Conservation (phyloP, 1,140 invertebrate genomes). For the Drosophila jambulina region DNA sequence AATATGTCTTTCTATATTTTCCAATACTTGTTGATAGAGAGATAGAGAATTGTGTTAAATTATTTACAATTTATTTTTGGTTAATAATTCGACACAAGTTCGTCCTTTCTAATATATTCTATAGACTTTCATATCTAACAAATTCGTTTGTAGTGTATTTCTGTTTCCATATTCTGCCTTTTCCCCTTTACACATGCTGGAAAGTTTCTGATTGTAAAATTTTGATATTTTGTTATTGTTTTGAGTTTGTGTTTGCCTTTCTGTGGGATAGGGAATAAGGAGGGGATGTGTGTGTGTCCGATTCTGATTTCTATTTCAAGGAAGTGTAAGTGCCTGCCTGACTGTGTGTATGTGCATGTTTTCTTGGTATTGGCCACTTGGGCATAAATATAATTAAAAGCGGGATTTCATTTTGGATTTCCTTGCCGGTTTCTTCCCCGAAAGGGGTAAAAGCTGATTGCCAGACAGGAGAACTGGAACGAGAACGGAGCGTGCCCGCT, state of each 20-base stretch:
- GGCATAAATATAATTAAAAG: conserved; percentile 80
- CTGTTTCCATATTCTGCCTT: not conserved
- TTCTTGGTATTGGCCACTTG: conserved; percentile 67
- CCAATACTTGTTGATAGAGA: not conserved
- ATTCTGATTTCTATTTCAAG: conserved; percentile 12
- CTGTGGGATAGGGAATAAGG: not conserved
- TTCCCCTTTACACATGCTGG: not conserved
- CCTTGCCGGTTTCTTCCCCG: conserved; percentile 20
- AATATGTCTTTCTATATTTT: not conserved
- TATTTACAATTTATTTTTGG: not conserved
- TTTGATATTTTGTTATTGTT: conserved; percentile 34
- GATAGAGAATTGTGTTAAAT: no score
- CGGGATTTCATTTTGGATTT: conserved; percentile 66
- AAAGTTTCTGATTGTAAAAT: conserved; percentile 26
- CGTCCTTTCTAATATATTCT: no score
- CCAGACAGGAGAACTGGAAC: conserved; percentile 20
- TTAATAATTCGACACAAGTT: no score
- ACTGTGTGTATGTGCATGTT: conserved; percentile 16
- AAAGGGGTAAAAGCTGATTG: conserved; percentile 68
- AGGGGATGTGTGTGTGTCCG: not conserved
- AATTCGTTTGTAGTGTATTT: not conserved
- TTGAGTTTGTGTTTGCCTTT: conserved; percentile 33
- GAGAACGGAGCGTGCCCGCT: conserved; percentile 11
- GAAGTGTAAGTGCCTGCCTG: not conserved
- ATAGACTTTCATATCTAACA: no score